phyloP scores from a whole-genome alignment of 2,888 invertebrate genomes.

The Iselma pallidipennis region DNA sequence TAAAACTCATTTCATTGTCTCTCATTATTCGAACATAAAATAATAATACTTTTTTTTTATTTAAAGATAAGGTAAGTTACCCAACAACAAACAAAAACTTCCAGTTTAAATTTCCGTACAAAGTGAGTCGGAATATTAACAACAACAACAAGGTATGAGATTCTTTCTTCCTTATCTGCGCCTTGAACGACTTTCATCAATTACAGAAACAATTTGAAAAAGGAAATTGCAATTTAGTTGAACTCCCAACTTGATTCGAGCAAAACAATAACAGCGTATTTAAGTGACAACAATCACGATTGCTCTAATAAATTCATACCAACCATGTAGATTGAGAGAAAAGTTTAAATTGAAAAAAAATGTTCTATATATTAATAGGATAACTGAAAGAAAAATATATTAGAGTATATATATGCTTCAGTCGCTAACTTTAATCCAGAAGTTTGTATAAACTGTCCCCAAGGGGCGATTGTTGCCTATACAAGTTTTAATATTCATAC shows the following conservation, averaged over 20 bases:
- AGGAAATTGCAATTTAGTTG: conserved; percentile 18
- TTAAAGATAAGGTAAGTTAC: too few species aligned
- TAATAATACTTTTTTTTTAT: too few species aligned
- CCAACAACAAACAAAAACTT: too few species aligned
- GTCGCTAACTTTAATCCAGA: conserved; percentile 14
- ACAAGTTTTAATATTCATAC: conserved; percentile 26
- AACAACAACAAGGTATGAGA: conserved; percentile 11
- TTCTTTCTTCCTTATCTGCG: conserved; percentile 4
- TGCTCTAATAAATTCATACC: conserved; percentile 1
- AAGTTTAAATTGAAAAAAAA: conserved; percentile 15
- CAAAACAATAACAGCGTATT: conserved; percentile 18
- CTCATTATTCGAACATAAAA: too few species aligned
- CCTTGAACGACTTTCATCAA: conserved; percentile 11
- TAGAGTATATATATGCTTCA: neutral
- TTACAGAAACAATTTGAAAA: conserved; percentile 23
- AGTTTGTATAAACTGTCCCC: conserved; percentile 22
- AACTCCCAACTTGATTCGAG: conserved; percentile 6
- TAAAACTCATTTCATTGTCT: too few species aligned
- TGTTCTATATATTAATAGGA: conserved; percentile 5
- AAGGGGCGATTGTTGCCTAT: conserved; percentile 21
- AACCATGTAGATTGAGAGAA: neutral
- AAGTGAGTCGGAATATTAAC: conserved; percentile 5
- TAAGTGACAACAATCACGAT: conserved; percentile 12
- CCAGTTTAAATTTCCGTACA: conserved; percentile 14
- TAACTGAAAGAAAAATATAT: conserved; percentile 14